Conservation (phyloP, 1,140 invertebrate species). For the Pogonus chalceus region DNA sequence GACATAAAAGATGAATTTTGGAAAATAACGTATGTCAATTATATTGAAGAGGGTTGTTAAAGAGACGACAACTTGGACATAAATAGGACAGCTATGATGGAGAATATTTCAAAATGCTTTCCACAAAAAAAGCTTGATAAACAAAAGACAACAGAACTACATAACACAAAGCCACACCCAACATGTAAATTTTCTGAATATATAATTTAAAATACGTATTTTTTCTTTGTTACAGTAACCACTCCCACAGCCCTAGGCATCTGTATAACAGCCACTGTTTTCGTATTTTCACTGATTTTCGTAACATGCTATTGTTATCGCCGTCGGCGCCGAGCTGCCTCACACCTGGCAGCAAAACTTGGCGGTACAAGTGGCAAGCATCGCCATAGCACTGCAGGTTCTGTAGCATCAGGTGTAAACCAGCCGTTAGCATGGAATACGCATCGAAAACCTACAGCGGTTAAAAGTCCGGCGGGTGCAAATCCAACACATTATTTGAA, state of each 20-base stretch:
- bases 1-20: too few species aligned
- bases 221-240: slow-evolving; percentile 42
- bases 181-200: too few species aligned
- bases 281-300: slow-evolving; percentile 45
- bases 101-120: too few species aligned
- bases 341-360: slow-evolving; percentile 24
- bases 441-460: slow-evolving; percentile 53
- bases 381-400: slow-evolving; percentile 25
- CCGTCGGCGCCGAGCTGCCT: slow-evolving; percentile 32
- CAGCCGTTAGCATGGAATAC: slow-evolving; percentile 48
- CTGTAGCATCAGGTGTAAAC: slow-evolving; percentile 39
- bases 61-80: too few species aligned
- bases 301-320: slow-evolving; percentile 50
- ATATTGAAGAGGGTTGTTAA: too few species aligned
- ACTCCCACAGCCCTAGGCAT: slow-evolving; percentile 51
- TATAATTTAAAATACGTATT: too few species aligned
- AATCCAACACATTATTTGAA: slow-evolving; percentile 67
- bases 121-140: too few species aligned
- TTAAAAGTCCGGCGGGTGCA: slow-evolving; percentile 52
- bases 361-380: neutral
- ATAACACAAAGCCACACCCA: too few species aligned
- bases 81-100: too few species aligned
- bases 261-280: slow-evolving; percentile 46
- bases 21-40: too few species aligned
- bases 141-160: too few species aligned